Evolutionary conservation across 2,797 vertebrate genomes (phyloP), one percentile per base, ranked within the genome.

Genomic region (Acanthurus lineatus): DNA sequence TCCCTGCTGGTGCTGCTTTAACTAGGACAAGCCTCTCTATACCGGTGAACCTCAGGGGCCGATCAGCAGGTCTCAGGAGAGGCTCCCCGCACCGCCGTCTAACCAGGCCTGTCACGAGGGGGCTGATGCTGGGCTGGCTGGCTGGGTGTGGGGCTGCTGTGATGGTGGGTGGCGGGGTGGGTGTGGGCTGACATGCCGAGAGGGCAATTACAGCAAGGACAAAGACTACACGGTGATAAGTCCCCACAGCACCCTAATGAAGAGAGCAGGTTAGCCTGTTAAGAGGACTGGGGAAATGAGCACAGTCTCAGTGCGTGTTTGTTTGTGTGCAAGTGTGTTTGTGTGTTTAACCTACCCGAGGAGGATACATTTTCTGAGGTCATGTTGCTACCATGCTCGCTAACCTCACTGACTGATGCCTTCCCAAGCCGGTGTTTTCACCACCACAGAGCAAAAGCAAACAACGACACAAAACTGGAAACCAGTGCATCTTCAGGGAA

Each of bases 151-250:
- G 81, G 88, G 91, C 84, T 87, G 87, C 89, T 69, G 71, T 67
- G 81, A 77, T 73, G 86, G 57, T 85, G 85, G 58, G 58, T 61
- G 32, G 48, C 28, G n/a, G 49, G 66, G 51, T 70, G 81, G 82
- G 73, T 81, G 87, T 84, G 82, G 89, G 90, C 84, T 90, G 93
- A 93, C 93, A 92, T 94, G 94, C 93, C 89, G 91, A 92, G 96
- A 96, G 95, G 95, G 95, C 94, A 96, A 87, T 96, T 96, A 96
- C 85, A 93, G 91, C 91, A 94, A 93, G 95, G 94, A 95, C 92
- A 93, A 94, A 94, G 94, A 96, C 94, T 93, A 91, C 91, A 88
- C 91, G 86, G 81, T 94, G 94, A 94, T 93, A 95, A 95, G 95
- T 96, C 96, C 95, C 93, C 87, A 86, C 90, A 91, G 95, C 92